phyloP scores from a whole-genome alignment of 2,113 vertebrate genomes.

The Condylura cristata region DNA sequence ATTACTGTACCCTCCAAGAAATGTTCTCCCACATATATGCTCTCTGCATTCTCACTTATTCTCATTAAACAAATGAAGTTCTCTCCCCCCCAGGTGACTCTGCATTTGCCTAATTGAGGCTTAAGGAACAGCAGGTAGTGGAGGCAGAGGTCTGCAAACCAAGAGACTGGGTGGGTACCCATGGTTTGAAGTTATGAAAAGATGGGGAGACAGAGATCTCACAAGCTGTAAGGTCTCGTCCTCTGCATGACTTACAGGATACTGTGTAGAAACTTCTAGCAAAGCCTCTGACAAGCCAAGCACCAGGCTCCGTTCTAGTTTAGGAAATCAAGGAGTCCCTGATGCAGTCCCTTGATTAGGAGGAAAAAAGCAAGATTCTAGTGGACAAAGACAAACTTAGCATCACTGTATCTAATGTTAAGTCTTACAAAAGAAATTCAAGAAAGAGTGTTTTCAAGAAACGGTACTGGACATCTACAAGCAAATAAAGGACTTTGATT shows the following conservation, averaged over 20 bases:
- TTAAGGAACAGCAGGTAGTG: neutral
- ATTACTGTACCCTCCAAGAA: neutral
- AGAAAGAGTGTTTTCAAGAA: neutral
- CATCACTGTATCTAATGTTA: neutral
- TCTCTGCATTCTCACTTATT: neutral
- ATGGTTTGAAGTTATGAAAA: neutral
- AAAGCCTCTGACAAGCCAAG: neutral
- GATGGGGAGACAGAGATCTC: neutral
- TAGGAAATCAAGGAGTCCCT: neutral
- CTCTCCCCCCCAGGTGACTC: neutral
- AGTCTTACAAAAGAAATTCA: neutral
- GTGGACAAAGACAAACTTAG: neutral
- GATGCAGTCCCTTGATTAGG: neutral
- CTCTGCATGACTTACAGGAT: neutral
- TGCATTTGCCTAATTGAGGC: neutral
- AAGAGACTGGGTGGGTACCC: neutral
- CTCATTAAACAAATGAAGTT: neutral
- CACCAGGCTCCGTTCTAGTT: neutral
- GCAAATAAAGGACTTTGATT: neutral
- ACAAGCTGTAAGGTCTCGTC: neutral
- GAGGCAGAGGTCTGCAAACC: neutral
- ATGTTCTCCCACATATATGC: neutral
- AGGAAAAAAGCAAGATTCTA: neutral
- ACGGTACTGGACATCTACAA: neutral
- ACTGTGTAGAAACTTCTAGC: neutral